Percentiles rank a stretch among this genome's conserved stretches.
phyloP scores from a whole-genome alignment of 30 jellyfish, hydroid and myxozoan genomes.

The Haliclystus octoradiatus region DNA sequence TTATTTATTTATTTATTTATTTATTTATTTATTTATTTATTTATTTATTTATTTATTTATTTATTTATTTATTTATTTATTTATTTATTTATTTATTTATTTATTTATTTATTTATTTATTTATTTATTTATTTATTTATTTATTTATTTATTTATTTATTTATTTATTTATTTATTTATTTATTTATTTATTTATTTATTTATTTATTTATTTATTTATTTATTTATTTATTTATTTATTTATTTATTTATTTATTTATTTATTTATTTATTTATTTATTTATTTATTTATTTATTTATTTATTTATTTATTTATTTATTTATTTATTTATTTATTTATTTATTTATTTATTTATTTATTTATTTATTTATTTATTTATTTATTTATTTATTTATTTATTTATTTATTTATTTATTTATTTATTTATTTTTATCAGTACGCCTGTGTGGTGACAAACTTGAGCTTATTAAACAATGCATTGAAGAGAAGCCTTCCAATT shows the following conservation, averaged over 20 bases:
- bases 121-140: background rate
- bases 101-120: background rate
- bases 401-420: background rate
- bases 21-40: background rate
- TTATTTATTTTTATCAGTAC: conserved; percentile 35
- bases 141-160: no score
- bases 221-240: no score
- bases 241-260: background rate
- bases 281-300: no score
- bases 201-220: no score
- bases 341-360: no score
- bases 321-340: no score
- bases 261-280: background rate
- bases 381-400: no score
- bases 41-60: background rate
- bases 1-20: background rate
- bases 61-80: no score
- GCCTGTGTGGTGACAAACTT: conserved; percentile 63
- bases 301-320: no score
- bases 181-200: no score
- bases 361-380: no score
- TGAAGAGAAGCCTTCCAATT: conserved; percentile 29
- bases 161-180: no score
- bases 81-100: background rate
- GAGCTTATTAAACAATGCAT: conserved; percentile 48